phyloP scores from a whole-genome alignment of 1,140 invertebrate species.

The Stenopsyche tienmushanensis region DNA sequence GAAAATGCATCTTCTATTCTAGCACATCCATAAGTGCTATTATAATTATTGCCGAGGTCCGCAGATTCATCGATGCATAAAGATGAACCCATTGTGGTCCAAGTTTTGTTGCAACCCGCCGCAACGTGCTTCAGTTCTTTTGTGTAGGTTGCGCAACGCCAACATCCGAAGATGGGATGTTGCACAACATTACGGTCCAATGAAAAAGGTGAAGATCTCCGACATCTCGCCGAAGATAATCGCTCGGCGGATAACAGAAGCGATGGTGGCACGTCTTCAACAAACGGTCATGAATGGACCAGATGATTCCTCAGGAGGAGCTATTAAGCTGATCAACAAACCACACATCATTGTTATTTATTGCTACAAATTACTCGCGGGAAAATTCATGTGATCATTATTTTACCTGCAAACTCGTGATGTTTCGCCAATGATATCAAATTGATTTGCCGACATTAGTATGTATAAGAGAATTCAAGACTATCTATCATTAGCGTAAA shows the following conservation, averaged over 20 bases:
- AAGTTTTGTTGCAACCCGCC: background rate
- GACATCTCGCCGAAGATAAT: background rate
- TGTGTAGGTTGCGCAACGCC: slow-evolving; percentile 2
- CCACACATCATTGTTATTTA: background rate
- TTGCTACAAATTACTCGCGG: background rate
- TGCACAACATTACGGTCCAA: slow-evolving; percentile 1
- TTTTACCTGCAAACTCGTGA: no score
- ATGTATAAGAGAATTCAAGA: no score
- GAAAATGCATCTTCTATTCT: no score
- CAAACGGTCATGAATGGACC: background rate
- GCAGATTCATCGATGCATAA: background rate
- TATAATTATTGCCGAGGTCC: background rate
- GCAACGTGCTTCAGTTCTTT: slow-evolving; percentile 10
- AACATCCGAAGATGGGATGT: slow-evolving; percentile 5
- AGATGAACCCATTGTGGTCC: slow-evolving; percentile 1
- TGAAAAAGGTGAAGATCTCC: background rate
- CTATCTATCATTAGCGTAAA: no score
- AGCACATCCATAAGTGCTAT: background rate
- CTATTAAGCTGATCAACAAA: background rate
- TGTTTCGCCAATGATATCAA: no score
- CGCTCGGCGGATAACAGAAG: background rate
- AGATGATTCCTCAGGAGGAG: background rate
- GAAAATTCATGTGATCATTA: no score
- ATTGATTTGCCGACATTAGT: no score
- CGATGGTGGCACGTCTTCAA: background rate